Evolutionary conservation across 2,797 vertebrate genomes (phyloP).

Genomic region (Mormyrus proboscirostris): DNA sequence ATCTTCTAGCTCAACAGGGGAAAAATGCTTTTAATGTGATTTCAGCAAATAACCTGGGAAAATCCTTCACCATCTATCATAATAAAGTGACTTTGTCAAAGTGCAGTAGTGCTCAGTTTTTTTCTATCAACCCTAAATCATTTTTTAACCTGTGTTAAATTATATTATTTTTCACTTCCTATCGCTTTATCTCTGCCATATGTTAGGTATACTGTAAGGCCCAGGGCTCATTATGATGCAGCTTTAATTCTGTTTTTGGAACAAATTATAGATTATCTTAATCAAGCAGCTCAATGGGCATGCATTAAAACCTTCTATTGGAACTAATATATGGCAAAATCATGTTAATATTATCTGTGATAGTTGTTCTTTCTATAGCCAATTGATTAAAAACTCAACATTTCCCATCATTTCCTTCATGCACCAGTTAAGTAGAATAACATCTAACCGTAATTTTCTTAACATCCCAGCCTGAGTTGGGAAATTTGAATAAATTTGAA

Average conservation of each 20-base stretch:
- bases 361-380: neutral
- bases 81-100: constrained; percentile 47
- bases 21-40: constrained; percentile 41
- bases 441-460: neutral
- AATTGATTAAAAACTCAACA: neutral
- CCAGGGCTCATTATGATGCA: neutral
- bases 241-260: neutral
- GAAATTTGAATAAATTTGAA: neutral
- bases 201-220: neutral
- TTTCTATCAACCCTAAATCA: constrained; percentile 35
- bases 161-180: neutral
- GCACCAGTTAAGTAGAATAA: neutral
- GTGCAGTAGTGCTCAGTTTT: constrained; percentile 26
- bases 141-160: constrained; percentile 30
- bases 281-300: neutral
- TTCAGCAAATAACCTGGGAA: constrained; percentile 34
- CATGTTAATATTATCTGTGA: neutral
- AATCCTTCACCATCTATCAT: constrained; percentile 43
- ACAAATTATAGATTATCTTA: neutral
- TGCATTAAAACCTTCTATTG: neutral
- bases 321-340: neutral
- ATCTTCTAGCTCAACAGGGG: constrained; percentile 34
- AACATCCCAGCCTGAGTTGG: neutral
- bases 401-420: neutral
- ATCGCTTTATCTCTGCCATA: neutral